Base-by-base conservation (phyloP, 1,140 invertebrate species). In the Dendrolimus punctatus region DNA sequence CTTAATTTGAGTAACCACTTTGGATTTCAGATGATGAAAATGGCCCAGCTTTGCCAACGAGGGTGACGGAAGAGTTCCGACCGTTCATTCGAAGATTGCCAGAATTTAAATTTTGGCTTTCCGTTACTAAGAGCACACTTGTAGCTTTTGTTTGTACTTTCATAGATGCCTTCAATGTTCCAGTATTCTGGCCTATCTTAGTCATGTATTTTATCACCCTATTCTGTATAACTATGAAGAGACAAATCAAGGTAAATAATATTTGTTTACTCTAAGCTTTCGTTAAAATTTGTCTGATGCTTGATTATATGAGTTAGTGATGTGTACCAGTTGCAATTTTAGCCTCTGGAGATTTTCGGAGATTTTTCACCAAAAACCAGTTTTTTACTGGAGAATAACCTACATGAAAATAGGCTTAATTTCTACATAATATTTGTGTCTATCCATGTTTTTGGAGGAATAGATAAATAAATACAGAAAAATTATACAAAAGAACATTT, bases 101-200 rank as follows among this genome's bases (percentile, higher is more conserved):
- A 39, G 99, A 99, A 90, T 99, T 99, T 81, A 99, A 99, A 88
- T 99, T 99, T 88, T 99, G 99, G 99, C 93, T 99, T 72, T 98
- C 97, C 65, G 95, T 98, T 47, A 94, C 95, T 42, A 99, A 98
- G 80, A 98, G 98, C 48, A 98, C 98, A n/a, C 50, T 96, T 2
- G 90, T 99, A 65, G 96, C 94, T 39, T 91, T 98, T 69, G 88
- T 94, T 61, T 99, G 96, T 87, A 99, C 99, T 50, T 96, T 98
- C 80, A 99, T 99, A 85, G 97, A 99, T 74, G 94, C 95, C 64
- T 98, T 99, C 80, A 99, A 99, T 90, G 94, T 99, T 79, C 99
- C 99, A 74, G 99, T 99, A 67, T 99, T 99, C 87, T 99, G 99
- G 99, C 99, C 99, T 46, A 99, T 99, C 65, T 91, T 99, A 73